phyloP scores from a whole-genome alignment of 1,140 invertebrate species.

The Riptortus pedestris region DNA sequence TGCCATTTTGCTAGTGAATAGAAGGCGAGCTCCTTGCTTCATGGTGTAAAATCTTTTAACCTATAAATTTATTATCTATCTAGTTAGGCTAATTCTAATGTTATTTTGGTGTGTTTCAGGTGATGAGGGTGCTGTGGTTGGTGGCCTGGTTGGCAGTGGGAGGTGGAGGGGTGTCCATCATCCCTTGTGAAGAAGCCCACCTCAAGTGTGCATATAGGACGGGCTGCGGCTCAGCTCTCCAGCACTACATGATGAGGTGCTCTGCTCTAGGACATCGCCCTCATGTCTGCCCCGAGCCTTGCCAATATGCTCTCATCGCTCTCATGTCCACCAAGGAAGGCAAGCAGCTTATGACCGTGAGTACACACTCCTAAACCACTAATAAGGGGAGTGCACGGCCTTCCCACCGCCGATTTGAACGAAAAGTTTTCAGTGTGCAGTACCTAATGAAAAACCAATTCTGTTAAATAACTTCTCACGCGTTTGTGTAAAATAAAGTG shows the following conservation, averaged over 20 bases:
- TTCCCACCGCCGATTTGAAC: no score
- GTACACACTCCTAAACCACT: constrained; percentile 33
- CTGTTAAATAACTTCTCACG: no score
- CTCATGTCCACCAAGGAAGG: constrained; percentile 67
- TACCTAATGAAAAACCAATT: no score
- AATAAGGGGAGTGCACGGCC: no score
- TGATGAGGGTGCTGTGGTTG: background rate
- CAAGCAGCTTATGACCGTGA: constrained; percentile 56
- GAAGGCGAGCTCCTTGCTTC: no score
- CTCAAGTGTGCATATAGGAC: constrained; percentile 57
- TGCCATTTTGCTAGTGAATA: no score
- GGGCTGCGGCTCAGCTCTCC: constrained; percentile 61
- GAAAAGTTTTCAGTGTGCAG: no score
- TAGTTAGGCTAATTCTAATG: no score
- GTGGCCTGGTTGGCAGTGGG: background rate
- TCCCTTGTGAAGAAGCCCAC: constrained; percentile 52
- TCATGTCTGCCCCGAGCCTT: constrained; percentile 52
- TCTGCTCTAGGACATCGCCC: constrained; percentile 42
- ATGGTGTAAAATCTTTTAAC: no score
- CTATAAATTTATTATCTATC: no score
- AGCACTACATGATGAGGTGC: constrained; percentile 61
- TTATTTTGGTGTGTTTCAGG: background rate
- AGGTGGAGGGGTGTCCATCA: constrained; percentile 11
- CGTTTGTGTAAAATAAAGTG: no score
- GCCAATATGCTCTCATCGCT: constrained; percentile 62